Evolutionary conservation across 2,113 vertebrate species (phyloP).

Genomic region (Pelusios castaneus): DNA sequence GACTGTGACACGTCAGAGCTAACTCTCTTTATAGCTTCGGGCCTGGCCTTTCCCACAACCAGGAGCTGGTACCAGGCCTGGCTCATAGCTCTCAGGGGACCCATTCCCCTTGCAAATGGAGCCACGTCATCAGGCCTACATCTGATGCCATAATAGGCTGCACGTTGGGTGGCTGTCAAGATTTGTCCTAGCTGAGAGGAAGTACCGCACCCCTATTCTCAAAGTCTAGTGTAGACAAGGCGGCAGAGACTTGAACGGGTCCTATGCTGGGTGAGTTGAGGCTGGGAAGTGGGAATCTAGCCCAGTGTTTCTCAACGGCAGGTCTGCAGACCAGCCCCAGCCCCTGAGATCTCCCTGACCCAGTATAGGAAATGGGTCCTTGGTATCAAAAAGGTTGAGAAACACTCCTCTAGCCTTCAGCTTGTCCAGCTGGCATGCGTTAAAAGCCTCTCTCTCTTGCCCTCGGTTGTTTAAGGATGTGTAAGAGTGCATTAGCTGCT

Average conservation of each 20-base stretch:
- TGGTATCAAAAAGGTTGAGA: too few species aligned
- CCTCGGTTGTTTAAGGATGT: neutral
- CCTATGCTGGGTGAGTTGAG: neutral
- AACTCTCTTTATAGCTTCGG: neutral
- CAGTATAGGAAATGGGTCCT: too few species aligned
- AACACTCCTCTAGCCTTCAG: neutral
- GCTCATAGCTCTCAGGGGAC: neutral
- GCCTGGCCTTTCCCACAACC: slow-evolving; percentile 40
- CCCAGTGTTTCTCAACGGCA: too few species aligned
- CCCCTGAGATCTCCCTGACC: too few species aligned
- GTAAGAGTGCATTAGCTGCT: neutral
- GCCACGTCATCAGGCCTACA: neutral
- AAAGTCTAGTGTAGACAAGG: neutral
- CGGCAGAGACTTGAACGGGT: neutral
- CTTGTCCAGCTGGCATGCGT: neutral
- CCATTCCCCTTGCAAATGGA: neutral
- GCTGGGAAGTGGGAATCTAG: neutral
- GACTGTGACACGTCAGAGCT: neutral
- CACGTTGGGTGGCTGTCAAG: rapidly evolving
- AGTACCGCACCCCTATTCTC: neutral
- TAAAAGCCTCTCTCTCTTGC: neutral
- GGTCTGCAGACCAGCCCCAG: too few species aligned
- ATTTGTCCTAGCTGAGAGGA: neutral
- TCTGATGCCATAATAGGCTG: neutral
- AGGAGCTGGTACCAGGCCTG: rapidly evolving